Evolutionary conservation across 2,113 vertebrate genomes (phyloP), one percentile per base, ranked within the genome.

Genomic region (Diadophis punctatus): DNA sequence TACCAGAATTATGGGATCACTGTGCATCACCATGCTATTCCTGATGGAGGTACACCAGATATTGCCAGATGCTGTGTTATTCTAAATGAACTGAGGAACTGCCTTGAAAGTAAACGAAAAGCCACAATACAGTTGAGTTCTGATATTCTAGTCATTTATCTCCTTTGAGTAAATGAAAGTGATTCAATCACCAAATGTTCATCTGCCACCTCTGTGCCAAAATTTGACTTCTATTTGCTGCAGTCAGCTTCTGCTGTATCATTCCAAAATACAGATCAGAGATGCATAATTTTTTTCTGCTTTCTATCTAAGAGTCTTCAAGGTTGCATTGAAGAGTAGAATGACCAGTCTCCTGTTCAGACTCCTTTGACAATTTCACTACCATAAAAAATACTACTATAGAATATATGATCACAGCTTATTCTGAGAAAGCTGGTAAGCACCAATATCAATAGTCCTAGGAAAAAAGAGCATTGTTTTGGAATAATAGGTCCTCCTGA

Each of bases 81-180:
- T 93, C 98, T 99, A 84, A 97, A 98, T 18, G 97, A 98, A 91
- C 96, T 99, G 90, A 97, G 95, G 94, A 68, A 87, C 96, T 98
- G 98, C 96, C 97, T 99, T 87, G 97, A 98, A 94, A 97, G 96
- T 60, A 97, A 97, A 94, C 95, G 93, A 91, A 98, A 97, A 95
- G 98, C 98, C 1, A 90, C 99, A 92, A 97, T 99, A 95, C 98
- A 99, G 99, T 99, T 99, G 97, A 86, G 99, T 98, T 23, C 90
- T 95, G 53, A 2, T 90, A 9, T 7, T 25, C 34, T 30, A 30
- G 51, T 5, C 56, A 90, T 91, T 87, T 84, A 92, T 52, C 60
- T 27, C 88, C 25, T 10, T 23, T n/a, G 43, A 46, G 7, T 60
- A 27, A 0, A 0, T 53, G 30, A 16, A 92, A 18, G 20, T 68